phyloP scores from a whole-genome alignment of 2,888 invertebrate genomes.

The Erebia ligea region DNA sequence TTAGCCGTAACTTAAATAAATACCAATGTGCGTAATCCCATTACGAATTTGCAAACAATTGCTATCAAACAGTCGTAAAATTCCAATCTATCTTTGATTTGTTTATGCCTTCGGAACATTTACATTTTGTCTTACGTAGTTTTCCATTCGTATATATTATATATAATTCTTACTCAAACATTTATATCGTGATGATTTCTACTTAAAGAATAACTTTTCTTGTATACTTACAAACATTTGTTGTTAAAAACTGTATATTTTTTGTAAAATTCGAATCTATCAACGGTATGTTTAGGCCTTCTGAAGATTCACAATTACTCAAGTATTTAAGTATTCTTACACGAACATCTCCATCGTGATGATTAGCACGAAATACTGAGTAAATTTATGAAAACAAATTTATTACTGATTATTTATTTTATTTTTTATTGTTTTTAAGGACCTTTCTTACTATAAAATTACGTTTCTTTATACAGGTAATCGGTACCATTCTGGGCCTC shows the following conservation, averaged over 20 bases:
- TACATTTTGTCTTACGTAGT: not conserved
- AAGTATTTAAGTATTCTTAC: not conserved
- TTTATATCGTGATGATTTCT: not conserved
- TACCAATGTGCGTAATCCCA: slow-evolving; percentile 6
- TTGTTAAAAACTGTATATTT: too few relatives aligned
- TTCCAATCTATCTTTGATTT: slow-evolving; percentile 12
- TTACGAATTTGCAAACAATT: slow-evolving; percentile 12
- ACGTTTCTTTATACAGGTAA: slow-evolving; percentile 67
- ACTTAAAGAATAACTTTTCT: too few relatives aligned
- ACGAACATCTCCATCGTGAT: not conserved
- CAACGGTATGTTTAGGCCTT: too few relatives aligned
- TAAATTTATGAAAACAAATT: slow-evolving; percentile 10
- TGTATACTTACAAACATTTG: too few relatives aligned
- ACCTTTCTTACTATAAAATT: slow-evolving; percentile 4
- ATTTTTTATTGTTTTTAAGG: not conserved
- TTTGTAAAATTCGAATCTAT: too few relatives aligned
- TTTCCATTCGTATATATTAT: slow-evolving; percentile 5
- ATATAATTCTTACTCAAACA: not conserved
- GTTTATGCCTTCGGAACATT: slow-evolving; percentile 4
- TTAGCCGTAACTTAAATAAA: not conserved
- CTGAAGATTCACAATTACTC: too few relatives aligned
- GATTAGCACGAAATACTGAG: slow-evolving; percentile 19
- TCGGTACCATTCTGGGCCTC: slow-evolving; percentile 90
- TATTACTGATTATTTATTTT: slow-evolving; percentile 17
- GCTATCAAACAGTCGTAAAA: slow-evolving; percentile 9